Conservation (phyloP, 2,797 vertebrate genomes). For the Sparidentex hasta region DNA sequence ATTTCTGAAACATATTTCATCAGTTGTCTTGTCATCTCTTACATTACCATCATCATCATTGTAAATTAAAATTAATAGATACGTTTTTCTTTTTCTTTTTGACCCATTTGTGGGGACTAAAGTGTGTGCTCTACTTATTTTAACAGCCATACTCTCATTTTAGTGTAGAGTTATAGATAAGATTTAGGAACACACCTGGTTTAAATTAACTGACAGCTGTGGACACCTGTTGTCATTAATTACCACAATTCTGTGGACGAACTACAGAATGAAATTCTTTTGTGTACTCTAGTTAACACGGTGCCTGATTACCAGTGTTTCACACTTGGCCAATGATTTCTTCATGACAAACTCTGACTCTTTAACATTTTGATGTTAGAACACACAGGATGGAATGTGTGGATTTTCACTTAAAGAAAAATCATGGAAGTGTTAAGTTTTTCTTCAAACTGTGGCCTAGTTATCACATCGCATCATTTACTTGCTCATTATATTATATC, state of each 20-base stretch:
- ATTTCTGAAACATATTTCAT: too few species aligned
- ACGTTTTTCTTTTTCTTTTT: too few species aligned
- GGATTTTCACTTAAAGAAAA: not conserved
- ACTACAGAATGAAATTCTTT: not conserved
- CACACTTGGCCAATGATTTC: not conserved
- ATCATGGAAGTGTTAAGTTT: not conserved
- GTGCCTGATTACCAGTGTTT: not conserved
- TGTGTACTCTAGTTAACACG: too few species aligned
- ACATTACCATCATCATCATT: too few species aligned
- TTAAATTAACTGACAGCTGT: not conserved
- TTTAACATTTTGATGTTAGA: not conserved
- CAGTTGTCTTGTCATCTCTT: too few species aligned
- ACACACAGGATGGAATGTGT: not conserved
- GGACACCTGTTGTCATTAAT: not conserved
- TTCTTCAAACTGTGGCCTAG: not conserved
- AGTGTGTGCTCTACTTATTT: too few species aligned
- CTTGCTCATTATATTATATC: too few species aligned
- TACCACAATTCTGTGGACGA: not conserved
- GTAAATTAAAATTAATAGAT: too few species aligned
- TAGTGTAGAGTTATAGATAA: too few species aligned
- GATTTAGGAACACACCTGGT: too few species aligned
- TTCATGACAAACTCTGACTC: not conserved
- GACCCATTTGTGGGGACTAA: too few species aligned
- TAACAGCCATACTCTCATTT: too few species aligned
- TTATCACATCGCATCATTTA: not conserved